Conservation (phyloP, 2,888 invertebrate species). For the Syrphus vitripennis region DNA sequence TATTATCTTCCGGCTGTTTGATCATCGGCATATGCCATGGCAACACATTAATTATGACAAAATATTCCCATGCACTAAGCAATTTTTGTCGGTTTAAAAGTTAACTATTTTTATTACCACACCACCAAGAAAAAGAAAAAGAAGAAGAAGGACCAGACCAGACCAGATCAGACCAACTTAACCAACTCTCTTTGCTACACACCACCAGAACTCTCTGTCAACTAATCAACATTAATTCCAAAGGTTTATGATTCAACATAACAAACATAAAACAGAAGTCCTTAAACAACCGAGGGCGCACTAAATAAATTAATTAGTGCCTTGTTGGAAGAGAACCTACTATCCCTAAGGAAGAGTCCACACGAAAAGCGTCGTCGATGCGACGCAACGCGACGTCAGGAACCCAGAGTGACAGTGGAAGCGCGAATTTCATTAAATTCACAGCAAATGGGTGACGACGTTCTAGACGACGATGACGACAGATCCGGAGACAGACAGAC, state of each 20-base stretch:
- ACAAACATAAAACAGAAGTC: constrained; percentile 36
- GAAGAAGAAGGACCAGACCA: not conserved
- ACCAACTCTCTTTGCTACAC: not conserved
- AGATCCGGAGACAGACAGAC: not conserved
- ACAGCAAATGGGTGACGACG: constrained; percentile 2
- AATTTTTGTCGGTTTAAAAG: constrained; percentile 12
- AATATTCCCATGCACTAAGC: constrained; percentile 21
- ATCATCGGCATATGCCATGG: not conserved
- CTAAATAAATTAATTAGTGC: constrained; percentile 53
- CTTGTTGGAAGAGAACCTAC: not conserved
- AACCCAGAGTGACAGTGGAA: constrained; percentile 31
- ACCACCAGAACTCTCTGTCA: constrained; percentile 19
- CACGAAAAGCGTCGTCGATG: not conserved
- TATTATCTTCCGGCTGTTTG: constrained; percentile 29
- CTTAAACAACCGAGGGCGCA: constrained; percentile 16
- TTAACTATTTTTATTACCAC: constrained; percentile 25
- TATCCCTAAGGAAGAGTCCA: constrained; percentile 21
- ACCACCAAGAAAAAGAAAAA: not conserved
- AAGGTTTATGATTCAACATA: constrained; percentile 38
- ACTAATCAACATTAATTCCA: constrained; percentile 41
- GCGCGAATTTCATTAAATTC: constrained; percentile 38
- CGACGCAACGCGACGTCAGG: not conserved
- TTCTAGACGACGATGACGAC: not conserved
- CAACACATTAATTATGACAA: constrained; percentile 28
- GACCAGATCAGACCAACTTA: not conserved